A percentile compares a stretch with the other conserved stretches of the same genome.
These are phyloP conservation scores for Eunapius fragilis DNA, from an alignment of 37 sponge, comb jelly and placozoan genomes.

Conservation along the genomic window DNA sequence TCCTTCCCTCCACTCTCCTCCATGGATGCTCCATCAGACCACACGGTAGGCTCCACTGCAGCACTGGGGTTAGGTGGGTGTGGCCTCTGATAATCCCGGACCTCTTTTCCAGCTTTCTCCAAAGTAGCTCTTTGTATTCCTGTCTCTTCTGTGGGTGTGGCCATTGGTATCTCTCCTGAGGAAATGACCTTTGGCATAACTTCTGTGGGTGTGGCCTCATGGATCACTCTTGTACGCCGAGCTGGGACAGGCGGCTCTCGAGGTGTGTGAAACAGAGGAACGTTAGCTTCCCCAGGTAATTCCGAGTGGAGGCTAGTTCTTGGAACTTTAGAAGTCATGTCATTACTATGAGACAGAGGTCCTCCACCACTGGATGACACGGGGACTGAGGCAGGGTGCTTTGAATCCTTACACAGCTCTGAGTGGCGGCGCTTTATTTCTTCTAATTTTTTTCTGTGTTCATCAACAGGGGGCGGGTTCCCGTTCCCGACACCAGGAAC, in stretches of 20 bases:
- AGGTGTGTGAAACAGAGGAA: no score
- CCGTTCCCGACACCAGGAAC: background rate
- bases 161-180: background rate
- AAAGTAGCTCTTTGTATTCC: background rate
- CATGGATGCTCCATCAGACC: background rate
- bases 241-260: background rate
- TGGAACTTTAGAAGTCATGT: no score
- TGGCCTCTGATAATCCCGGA: background rate
- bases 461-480: background rate
- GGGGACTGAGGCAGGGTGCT: background rate
- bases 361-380: no score
- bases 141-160: background rate
- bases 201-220: background rate
- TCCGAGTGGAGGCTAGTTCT: no score
- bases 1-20: background rate
- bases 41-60: background rate
- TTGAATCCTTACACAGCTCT: background rate
- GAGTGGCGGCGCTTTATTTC: background rate
- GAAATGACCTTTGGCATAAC: background rate
- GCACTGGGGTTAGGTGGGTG: background rate
- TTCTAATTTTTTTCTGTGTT: background rate
- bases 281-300: no score
- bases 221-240: background rate
- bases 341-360: no score
- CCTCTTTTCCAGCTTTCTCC: background rate